Conservation (phyloP, 2,888 invertebrate species). For the Habrosyne pyritoides region DNA sequence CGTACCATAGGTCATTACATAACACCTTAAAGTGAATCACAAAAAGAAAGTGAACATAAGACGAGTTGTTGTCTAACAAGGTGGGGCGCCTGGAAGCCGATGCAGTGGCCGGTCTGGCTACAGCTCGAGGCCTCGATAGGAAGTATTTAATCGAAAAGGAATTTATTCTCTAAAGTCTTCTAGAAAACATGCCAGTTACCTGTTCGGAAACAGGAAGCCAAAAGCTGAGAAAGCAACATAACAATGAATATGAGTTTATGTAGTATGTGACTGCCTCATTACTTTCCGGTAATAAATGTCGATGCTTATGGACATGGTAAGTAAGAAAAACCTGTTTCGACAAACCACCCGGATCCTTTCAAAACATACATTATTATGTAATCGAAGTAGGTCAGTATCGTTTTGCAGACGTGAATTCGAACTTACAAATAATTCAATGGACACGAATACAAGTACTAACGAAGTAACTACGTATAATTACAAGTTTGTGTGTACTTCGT, state of each 20-base stretch:
- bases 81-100: constrained; percentile 30
- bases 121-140: constrained; percentile 19
- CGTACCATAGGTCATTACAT: constrained; percentile 43
- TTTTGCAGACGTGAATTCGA: neutral
- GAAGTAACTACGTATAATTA: neutral
- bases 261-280: neutral
- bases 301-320: too few species aligned
- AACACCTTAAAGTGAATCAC: constrained; percentile 49
- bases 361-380: neutral
- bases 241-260: neutral
- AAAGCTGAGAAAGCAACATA: neutral
- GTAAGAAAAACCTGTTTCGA: neutral
- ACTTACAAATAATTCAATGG: neutral
- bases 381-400: too few species aligned
- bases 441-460: neutral
- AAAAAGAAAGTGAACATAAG: constrained; percentile 57
- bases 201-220: neutral
- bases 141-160: constrained; percentile 13
- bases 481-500: too few species aligned
- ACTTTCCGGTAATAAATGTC: neutral
- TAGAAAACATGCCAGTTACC: neutral
- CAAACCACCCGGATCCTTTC: neutral
- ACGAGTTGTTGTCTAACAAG: constrained; percentile 27
- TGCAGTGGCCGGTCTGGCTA: constrained; percentile 19
- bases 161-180: neutral